phyloP scores from a whole-genome alignment of 2,888 invertebrate species.

The Orchesella flavescens region DNA sequence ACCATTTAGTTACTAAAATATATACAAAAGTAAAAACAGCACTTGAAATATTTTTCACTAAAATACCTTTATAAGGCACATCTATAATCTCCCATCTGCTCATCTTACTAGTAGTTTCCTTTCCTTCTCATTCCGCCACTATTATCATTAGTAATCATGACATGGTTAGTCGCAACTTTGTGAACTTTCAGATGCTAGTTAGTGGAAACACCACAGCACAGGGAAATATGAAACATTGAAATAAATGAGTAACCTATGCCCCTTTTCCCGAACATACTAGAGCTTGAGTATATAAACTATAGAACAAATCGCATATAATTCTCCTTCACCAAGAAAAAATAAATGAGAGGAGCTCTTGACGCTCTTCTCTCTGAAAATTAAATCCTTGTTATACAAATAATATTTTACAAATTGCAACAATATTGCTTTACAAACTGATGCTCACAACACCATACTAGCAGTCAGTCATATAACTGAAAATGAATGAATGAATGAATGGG shows the following conservation, averaged over 20 bases:
- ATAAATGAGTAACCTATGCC: no score
- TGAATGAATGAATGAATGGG: not conserved
- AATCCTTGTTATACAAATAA: constrained; percentile 19
- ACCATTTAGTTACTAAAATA: not conserved
- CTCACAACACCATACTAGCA: no score
- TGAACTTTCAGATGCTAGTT: no score
- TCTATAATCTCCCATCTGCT: no score
- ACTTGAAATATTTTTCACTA: no score
- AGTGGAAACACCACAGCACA: no score
- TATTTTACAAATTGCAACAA: constrained; percentile 24
- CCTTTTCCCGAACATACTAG: not conserved
- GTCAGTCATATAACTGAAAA: not conserved
- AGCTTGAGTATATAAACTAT: not conserved
- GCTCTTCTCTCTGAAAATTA: not conserved
- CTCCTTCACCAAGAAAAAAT: not conserved
- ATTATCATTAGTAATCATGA: not conserved
- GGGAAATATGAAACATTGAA: no score
- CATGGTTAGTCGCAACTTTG: constrained; percentile 20
- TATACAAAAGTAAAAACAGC: not conserved
- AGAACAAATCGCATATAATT: not conserved
- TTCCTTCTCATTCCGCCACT: no score
- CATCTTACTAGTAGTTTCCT: not conserved
- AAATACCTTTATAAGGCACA: no score
- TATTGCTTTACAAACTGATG: not conserved
- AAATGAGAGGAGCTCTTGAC: constrained; percentile 2